Base-by-base conservation (phyloP, 2,888 invertebrate species). In the Eristalis tenax region DNA sequence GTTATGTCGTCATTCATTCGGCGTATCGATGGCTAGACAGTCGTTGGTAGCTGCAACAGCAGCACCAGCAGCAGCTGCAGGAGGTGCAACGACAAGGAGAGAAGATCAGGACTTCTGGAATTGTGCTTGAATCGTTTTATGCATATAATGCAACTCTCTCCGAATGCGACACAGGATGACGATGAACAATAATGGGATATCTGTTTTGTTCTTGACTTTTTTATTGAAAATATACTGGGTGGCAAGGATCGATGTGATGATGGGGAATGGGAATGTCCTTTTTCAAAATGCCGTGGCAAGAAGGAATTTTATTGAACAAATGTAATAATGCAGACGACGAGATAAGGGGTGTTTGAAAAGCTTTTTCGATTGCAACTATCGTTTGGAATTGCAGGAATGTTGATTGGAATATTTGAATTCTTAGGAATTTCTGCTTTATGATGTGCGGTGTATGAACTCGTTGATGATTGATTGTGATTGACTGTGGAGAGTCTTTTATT, bases 71-170 rank as follows among this genome's bases (percentile, higher is more conserved):
- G 26, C 26, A 57, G 23, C 57, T 23, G 59, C 0, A 26, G 59
- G 5, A 59, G 23, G 3, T 4, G 28, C 59, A 23, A 23, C n/a
- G 43, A 18, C 43, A 50, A 50, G 43, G 43, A 50, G 2, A 50
- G 66, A 80, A 59, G 76, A 69, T 77, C 81, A 77, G 43, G 81
- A 81, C 76, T 84, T 73, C 73, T 85, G 76, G 77, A 64, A 77
- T 85, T 73, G 71, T 28, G 56, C 68, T 64, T 38, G 82, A 50
- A 85, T 85, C 28, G 35, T 85, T 66, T 57, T 56, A 70, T 73
- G 71, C 79, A 71, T 73, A 81, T 69, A 81, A 79, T 82, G 85
- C 77, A 76, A 65, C 65, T 66, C 59, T 50, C 43, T 43, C n/a
- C n/a, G 15, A 5, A 26, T 65, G 69, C 43, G 18, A 4, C 6